These are phyloP conservation scores for Empidonax alnorum DNA, from an alignment of 2,113 vertebrate species.

Conservation along the genomic window DNA sequence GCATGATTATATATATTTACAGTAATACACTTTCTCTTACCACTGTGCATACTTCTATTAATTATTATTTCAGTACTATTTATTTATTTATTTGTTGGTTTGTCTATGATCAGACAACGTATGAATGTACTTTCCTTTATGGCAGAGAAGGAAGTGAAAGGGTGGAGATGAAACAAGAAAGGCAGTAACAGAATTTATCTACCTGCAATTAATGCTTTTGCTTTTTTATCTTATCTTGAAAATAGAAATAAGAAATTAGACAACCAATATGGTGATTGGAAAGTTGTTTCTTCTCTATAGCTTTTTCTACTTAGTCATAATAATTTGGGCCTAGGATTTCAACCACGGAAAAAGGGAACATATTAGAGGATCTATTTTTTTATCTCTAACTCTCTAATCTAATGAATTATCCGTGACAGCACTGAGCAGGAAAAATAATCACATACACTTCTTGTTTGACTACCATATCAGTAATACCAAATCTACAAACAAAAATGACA, in stretches of 20 bases:
- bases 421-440: background rate
- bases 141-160: background rate
- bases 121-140: background rate
- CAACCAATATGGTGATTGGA: background rate
- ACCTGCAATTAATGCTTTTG: background rate
- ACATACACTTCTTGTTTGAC: background rate
- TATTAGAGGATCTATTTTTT: background rate
- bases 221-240: background rate
- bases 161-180: background rate
- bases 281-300: background rate
- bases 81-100: background rate
- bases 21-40: background rate
- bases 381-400: background rate
- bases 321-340: background rate
- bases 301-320: background rate
- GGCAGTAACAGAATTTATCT: background rate
- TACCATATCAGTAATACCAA: background rate
- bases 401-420: background rate
- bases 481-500: constrained; percentile 11
- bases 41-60: background rate
- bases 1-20: background rate
- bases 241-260: background rate
- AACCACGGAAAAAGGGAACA: background rate
- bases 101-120: background rate
- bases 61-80: background rate